Evolutionary conservation across 1,140 invertebrate species (phyloP).

Genomic region (Anadara kagoshimensis): DNA sequence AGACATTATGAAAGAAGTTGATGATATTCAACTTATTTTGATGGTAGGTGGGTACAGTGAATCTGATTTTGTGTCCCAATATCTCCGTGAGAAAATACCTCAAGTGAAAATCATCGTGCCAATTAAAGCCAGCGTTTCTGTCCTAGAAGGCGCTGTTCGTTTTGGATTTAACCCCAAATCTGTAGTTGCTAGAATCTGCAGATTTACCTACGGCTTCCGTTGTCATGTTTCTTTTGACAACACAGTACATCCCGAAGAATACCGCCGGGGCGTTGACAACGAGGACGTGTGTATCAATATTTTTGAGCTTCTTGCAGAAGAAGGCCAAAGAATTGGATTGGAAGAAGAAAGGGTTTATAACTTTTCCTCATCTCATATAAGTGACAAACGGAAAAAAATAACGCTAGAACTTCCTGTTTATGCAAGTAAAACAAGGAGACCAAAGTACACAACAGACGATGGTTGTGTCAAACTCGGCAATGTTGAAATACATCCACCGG

Average conservation of each 20-base stretch:
- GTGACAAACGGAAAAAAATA: neutral
- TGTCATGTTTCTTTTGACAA: neutral
- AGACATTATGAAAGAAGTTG: constrained; percentile 8
- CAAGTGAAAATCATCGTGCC: no score
- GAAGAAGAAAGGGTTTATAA: neutral
- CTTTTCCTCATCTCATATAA: neutral
- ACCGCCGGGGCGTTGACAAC: neutral
- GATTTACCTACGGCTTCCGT: neutral
- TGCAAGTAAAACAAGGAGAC: neutral
- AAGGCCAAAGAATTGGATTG: neutral
- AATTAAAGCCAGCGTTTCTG: neutral
- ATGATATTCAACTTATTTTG: neutral
- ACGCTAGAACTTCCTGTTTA: neutral
- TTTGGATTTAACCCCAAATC: constrained; percentile 1
- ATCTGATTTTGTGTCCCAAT: no score
- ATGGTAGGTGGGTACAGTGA: neutral
- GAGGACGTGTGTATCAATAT: neutral
- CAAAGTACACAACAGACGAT: neutral
- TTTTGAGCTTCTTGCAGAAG: neutral
- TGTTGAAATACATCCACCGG: neutral
- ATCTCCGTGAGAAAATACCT: neutral
- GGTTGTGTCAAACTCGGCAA: neutral
- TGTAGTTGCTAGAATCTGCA: neutral
- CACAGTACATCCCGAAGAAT: neutral
- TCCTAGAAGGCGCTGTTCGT: neutral